These are phyloP conservation scores for Troides aeacus DNA, from an alignment of 2,888 invertebrate genomes.

Conservation along the genomic window DNA sequence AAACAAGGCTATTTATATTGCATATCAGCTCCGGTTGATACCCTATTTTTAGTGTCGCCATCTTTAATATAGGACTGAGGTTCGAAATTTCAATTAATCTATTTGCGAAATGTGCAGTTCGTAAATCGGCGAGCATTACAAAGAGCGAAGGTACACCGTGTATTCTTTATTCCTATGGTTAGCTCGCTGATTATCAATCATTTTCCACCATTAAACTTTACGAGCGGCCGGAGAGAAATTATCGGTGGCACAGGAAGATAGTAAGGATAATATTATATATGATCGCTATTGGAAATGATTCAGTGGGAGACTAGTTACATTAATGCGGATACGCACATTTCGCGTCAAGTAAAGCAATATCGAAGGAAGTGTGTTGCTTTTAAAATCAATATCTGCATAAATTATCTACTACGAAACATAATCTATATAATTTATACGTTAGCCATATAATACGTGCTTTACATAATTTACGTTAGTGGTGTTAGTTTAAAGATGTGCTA, in stretches of 20 bases:
- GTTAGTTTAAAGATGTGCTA: constrained; percentile 26
- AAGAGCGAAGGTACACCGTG: background rate
- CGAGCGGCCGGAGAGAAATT: constrained; percentile 14
- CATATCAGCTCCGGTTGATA: constrained; percentile 5
- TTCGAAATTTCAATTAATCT: constrained; percentile 13
- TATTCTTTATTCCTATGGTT: constrained; percentile 21
- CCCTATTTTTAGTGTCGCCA: background rate
- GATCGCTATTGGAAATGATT: constrained; percentile 14
- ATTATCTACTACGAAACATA: constrained; percentile 5
- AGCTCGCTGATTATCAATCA: constrained; percentile 20
- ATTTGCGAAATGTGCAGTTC: background rate
- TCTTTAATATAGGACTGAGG: constrained; percentile 1
- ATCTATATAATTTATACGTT: constrained; percentile 29
- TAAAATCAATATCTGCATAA: constrained; percentile 9
- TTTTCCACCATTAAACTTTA: constrained; percentile 28
- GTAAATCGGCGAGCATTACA: constrained; percentile 2
- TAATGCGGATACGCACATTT: background rate
- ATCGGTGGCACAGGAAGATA: constrained; percentile 15
- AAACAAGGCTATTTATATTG: constrained; percentile 20
- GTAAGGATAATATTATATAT: constrained; percentile 9
- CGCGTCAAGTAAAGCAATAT: background rate
- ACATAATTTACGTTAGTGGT: constrained; percentile 5
- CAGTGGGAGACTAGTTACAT: background rate
- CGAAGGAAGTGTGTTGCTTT: background rate
- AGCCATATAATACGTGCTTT: constrained; percentile 19